These are phyloP conservation scores for Incurvaria masculella DNA, from an alignment of 2,888 invertebrate species.

Conservation along the genomic window DNA sequence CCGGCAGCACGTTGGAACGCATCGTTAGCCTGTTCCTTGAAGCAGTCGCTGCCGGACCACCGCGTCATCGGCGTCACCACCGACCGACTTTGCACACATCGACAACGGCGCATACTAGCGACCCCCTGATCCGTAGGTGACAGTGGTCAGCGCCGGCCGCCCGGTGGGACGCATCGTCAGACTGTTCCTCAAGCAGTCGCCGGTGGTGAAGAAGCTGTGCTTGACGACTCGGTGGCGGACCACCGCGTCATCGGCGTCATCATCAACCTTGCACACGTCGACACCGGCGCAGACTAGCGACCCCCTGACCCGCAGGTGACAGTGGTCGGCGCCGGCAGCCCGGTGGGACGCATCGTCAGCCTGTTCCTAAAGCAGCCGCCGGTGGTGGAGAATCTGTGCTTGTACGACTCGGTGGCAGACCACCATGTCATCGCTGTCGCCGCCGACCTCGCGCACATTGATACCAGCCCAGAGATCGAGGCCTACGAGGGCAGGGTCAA, in stretches of 20 bases:
- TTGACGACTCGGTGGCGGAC: constrained; percentile 32
- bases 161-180: constrained; percentile 37
- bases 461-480: constrained; percentile 36
- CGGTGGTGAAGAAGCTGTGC: constrained; percentile 29
- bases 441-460: constrained; percentile 40
- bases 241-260: constrained; percentile 34
- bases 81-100: constrained; percentile 38
- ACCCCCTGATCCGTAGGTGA: no score
- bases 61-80: constrained; percentile 35
- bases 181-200: constrained; percentile 40
- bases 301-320: constrained; percentile 39
- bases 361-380: constrained; percentile 41
- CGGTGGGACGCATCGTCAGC: constrained; percentile 34
- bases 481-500: constrained; percentile 38
- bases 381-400: constrained; percentile 28
- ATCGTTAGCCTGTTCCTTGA: constrained; percentile 33
- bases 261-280: constrained; percentile 40
- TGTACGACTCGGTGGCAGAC: constrained; percentile 34
- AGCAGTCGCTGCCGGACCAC: constrained; percentile 32
- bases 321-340: constrained; percentile 40
- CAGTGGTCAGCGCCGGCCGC: constrained; percentile 40
- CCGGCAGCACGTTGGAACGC: constrained; percentile 40
- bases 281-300: constrained; percentile 38
- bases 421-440: constrained; percentile 34
- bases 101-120: constrained; percentile 40